Percentiles rank a stretch among this genome's conserved stretches.
Conservation (phyloP, 1,140 invertebrate species). For the Babylonia areolata region DNA sequence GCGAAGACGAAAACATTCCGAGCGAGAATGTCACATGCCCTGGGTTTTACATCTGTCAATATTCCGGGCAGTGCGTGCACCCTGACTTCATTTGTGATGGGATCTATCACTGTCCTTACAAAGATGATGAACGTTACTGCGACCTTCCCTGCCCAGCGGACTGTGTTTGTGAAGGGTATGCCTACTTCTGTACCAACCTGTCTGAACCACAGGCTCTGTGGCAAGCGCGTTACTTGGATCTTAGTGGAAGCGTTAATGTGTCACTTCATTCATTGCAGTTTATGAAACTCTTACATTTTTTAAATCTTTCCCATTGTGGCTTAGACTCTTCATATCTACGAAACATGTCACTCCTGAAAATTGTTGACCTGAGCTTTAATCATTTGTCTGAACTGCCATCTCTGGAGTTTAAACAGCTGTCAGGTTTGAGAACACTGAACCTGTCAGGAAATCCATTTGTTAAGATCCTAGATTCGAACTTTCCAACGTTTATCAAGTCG, state of each 20-base stretch:
- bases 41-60: slow-evolving; percentile 31
- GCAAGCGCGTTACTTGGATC: slow-evolving; percentile 25
- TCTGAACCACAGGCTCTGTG: background rate
- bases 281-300: slow-evolving; percentile 11
- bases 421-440: slow-evolving; percentile 32
- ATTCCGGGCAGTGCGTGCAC: slow-evolving; percentile 33
- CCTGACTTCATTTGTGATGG: slow-evolving; percentile 38
- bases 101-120: slow-evolving; percentile 38
- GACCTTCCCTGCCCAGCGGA: slow-evolving; percentile 11
- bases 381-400: slow-evolving; percentile 1
- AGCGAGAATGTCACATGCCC: slow-evolving; percentile 21
- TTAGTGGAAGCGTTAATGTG: background rate
- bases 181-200: slow-evolving; percentile 13
- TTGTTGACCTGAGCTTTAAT: slow-evolving; percentile 38
- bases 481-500: slow-evolving; percentile 20
- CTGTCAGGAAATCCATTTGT: slow-evolving; percentile 41
- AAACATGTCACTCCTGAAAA: slow-evolving; percentile 24
- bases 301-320: slow-evolving; percentile 29
- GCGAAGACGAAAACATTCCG: slow-evolving; percentile 37
- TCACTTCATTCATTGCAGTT: background rate
- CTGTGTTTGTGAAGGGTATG: slow-evolving; percentile 36
- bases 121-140: slow-evolving; percentile 43
- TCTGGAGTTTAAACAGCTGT: slow-evolving; percentile 14
- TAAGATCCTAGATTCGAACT: slow-evolving; percentile 33
- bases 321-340: background rate